Evolutionary conservation across 2,797 vertebrate genomes (phyloP).

Genomic region (Myotis planiceps): DNA sequence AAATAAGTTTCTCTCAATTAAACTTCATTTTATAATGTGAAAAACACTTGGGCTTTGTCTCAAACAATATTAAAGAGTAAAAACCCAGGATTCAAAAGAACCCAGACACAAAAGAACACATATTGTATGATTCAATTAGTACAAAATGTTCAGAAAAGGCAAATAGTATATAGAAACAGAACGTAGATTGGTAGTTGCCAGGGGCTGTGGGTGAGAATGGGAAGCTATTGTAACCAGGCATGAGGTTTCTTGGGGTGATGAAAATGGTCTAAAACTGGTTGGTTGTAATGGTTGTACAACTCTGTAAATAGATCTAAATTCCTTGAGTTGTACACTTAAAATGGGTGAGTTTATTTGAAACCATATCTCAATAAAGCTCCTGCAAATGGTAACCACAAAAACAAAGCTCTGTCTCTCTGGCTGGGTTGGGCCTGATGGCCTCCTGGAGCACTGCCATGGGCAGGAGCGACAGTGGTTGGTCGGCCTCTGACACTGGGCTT

Average conservation of each 20-base stretch:
- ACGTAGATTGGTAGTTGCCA: not conserved
- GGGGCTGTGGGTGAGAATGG: not conserved
- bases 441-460: not conserved
- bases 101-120: not conserved
- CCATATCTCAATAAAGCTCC: not conserved
- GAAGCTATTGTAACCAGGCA: not conserved
- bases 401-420: not conserved
- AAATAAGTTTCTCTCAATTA: not conserved
- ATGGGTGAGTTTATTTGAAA: not conserved
- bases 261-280: not conserved
- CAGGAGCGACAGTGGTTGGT: not conserved
- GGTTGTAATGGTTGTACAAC: not conserved
- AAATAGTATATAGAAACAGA: not conserved
- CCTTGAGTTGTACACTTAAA: not conserved
- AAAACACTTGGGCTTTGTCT: conserved; percentile 19
- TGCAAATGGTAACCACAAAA: not conserved
- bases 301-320: not conserved
- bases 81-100: not conserved
- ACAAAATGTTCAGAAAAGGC: not conserved
- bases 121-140: not conserved
- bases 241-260: not conserved
- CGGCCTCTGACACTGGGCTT: not conserved
- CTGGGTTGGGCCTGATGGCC: not conserved
- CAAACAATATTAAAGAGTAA: conserved; percentile 53
- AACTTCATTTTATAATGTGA: conserved; percentile 4